Percentiles rank a stretch among this genome's conserved stretches.
These are phyloP conservation scores for Clarias laeviceps DNA, from an alignment of 2,797 vertebrate species.

Conservation along the genomic window DNA sequence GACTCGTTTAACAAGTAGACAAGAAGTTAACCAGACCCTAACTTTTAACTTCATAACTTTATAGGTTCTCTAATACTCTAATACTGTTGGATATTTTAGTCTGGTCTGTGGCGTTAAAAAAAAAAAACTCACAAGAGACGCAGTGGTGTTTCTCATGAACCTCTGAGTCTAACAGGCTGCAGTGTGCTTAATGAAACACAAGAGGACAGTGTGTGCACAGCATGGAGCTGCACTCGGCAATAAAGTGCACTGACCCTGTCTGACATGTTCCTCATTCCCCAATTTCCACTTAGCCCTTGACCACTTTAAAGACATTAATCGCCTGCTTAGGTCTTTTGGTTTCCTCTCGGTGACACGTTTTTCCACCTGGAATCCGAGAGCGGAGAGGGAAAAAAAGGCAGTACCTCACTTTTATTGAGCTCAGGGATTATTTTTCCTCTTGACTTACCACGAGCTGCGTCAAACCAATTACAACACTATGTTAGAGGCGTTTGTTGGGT, in stretches of 20 bases:
- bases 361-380: constrained; percentile 40
- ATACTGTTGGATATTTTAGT: neutral
- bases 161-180: neutral
- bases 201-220: constrained; percentile 55
- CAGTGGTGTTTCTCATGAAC: neutral
- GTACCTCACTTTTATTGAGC: constrained; percentile 42
- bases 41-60: neutral
- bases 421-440: constrained; percentile 28
- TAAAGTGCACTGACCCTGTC: constrained; percentile 25
- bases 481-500: constrained; percentile 40
- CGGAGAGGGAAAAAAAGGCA: constrained; percentile 13
- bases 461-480: constrained; percentile 39
- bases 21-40: neutral
- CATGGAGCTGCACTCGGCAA: neutral
- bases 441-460: constrained; percentile 47
- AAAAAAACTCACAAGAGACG: too few relatives aligned
- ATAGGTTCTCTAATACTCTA: neutral
- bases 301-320: constrained; percentile 40
- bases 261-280: constrained; percentile 7
- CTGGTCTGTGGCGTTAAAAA: too few relatives aligned
- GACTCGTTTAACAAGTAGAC: neutral
- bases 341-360: constrained; percentile 48
- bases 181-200: constrained; percentile 52
- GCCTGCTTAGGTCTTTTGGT: constrained; percentile 33
- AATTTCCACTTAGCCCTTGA: constrained; percentile 36